A percentile compares a stretch with the other conserved stretches of the same genome.
phyloP scores from a whole-genome alignment of 92 coral and sea anemone genomes.

The Siderastrea radians region DNA sequence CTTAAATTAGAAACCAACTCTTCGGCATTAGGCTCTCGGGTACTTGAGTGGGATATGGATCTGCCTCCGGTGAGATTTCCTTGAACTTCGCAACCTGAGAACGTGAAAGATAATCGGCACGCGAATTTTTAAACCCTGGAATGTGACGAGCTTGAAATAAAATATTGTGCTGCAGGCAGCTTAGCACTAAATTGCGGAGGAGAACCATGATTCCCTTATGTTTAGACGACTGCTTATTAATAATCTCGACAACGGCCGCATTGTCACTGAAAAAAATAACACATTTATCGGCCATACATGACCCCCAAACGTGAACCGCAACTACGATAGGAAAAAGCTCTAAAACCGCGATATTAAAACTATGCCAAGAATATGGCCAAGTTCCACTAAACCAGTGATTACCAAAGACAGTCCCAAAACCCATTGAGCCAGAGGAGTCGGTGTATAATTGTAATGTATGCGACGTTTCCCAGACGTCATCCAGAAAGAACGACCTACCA shows the following conservation, averaged over 20 bases:
- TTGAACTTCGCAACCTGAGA: too few species aligned
- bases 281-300: constrained; percentile 26
- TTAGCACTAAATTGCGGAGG: too few species aligned
- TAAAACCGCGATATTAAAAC: constrained; percentile 45
- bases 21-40: too few species aligned
- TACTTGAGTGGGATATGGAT: too few species aligned
- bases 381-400: constrained; percentile 48
- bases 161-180: too few species aligned
- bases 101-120: too few species aligned
- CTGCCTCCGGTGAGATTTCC: too few species aligned
- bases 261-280: constrained; percentile 36
- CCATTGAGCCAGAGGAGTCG: constrained; percentile 39
- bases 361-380: constrained; percentile 40
- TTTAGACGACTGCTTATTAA: constrained; percentile 31
- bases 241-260: constrained; percentile 36
- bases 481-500: constrained; percentile 48
- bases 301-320: constrained; percentile 55
- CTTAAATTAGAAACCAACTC: too few species aligned
- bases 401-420: constrained; percentile 58
- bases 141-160: too few species aligned
- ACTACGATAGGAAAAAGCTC: constrained; percentile 32
- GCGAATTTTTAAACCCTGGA: too few species aligned
- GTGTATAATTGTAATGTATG: constrained; percentile 16
- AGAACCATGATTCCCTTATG: constrained; percentile 1
- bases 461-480: constrained; percentile 30